Evolutionary conservation across 2,113 vertebrate species (phyloP).

Genomic region (Anas platyrhynchos): DNA sequence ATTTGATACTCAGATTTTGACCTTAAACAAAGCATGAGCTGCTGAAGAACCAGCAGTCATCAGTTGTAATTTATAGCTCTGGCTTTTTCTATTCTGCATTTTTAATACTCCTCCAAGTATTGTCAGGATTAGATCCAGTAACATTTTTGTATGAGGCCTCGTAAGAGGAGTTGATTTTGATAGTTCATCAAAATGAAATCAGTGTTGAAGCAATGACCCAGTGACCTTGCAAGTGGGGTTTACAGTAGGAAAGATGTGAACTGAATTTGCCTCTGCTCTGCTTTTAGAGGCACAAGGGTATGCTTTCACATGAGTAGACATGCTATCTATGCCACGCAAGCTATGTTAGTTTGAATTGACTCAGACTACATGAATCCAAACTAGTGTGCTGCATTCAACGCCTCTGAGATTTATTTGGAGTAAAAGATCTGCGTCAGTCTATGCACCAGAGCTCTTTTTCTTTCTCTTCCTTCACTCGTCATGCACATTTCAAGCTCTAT

Average conservation of each 20-base stretch:
- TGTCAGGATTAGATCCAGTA: background rate
- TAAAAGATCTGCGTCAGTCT: background rate
- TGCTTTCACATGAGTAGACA: background rate
- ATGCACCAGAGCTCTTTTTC: background rate
- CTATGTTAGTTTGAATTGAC: background rate
- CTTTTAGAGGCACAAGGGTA: background rate
- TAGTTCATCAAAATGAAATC: background rate
- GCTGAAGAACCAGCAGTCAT: background rate
- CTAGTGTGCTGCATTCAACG: background rate
- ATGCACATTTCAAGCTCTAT: background rate
- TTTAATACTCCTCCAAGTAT: background rate
- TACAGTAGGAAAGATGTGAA: background rate
- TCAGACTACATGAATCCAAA: background rate
- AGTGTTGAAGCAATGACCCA: background rate
- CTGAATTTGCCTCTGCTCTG: background rate
- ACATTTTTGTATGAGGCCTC: background rate
- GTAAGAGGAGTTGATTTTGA: background rate
- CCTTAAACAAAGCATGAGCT: background rate
- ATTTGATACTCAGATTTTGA: slow-evolving; percentile 13
- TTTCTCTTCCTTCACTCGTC: background rate
- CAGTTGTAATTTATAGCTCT: background rate
- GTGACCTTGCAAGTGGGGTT: background rate
- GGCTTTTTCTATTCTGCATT: background rate
- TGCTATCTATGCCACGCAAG: background rate
- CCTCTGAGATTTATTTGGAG: background rate